phyloP scores from a whole-genome alignment of 2,797 vertebrate genomes.

The Podarcis lilfordi region DNA sequence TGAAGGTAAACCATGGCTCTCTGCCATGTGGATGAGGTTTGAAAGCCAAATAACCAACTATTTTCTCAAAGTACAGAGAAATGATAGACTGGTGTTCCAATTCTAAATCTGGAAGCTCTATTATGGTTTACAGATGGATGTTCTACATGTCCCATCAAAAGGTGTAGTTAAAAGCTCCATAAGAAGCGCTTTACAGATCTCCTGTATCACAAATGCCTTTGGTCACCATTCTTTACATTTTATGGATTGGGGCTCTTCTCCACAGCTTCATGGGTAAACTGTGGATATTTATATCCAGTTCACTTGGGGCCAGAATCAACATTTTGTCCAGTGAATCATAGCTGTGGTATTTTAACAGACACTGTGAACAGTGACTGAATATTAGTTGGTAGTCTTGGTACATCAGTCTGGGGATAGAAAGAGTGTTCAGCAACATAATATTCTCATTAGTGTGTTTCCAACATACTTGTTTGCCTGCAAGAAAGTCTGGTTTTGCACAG shows the following conservation, averaged over 20 bases:
- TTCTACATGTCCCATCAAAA: not conserved
- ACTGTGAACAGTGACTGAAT: not conserved
- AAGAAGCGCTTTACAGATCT: not conserved
- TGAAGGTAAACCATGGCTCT: not conserved
- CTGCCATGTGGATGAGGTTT: not conserved
- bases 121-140: not conserved
- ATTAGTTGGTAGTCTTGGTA: not conserved
- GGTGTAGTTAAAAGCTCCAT: not conserved
- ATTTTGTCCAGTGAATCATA: not conserved
- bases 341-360: not conserved
- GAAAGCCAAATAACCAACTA: not conserved
- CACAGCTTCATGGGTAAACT: not conserved
- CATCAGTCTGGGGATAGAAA: not conserved
- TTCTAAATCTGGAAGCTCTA: slow-evolving; percentile 4
- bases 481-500: not conserved
- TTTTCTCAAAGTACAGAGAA: not conserved
- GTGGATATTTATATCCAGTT: not conserved
- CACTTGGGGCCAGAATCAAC: not conserved
- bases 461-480: not conserved
- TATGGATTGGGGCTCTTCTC: not conserved
- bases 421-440: not conserved
- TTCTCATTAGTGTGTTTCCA: not conserved
- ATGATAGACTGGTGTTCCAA: not conserved
- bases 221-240: not conserved
- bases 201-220: not conserved